phyloP scores from a whole-genome alignment of 2,797 vertebrate genomes.

The Pseudocheirus occidentalis region DNA sequence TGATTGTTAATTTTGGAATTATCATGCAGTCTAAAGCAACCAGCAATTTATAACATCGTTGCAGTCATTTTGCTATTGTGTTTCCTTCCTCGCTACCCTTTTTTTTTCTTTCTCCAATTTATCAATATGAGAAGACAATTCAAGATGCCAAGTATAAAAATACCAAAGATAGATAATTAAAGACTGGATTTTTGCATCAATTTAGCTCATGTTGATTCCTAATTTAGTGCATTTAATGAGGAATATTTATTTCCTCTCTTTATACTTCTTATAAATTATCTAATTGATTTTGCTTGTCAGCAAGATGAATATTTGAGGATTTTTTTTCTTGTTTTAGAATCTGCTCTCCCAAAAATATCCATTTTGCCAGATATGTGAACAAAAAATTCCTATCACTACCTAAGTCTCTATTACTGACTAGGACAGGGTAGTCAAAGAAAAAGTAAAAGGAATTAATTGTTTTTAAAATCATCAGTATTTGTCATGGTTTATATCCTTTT shows the following conservation, averaged over 20 bases:
- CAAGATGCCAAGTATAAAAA: not conserved
- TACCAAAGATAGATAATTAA: conserved; percentile 44
- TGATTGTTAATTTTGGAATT: conserved; percentile 53
- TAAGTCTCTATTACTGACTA: not conserved
- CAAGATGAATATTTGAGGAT: not conserved
- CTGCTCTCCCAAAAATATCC: not conserved
- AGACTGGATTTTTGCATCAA: conserved; percentile 53
- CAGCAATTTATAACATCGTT: conserved; percentile 26
- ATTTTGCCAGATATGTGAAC: conserved; percentile 15
- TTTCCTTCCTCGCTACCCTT: not conserved
- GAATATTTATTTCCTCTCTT: conserved; percentile 13
- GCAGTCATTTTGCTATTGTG: conserved; percentile 31
- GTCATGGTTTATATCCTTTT: not conserved
- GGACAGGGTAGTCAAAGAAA: not conserved
- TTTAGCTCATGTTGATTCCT: conserved; percentile 41
- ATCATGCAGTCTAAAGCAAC: conserved; percentile 42
- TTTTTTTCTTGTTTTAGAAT: conserved; percentile 47
- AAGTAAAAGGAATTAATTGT: conserved; percentile 47
- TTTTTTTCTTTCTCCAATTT: not conserved
- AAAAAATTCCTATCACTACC: conserved; percentile 42
- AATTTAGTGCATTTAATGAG: conserved; percentile 41
- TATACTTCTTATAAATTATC: conserved; percentile 54
- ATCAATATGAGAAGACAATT: conserved; percentile 24
- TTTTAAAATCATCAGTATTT: conserved; percentile 48
- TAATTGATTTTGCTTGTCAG: conserved; percentile 15